Evolutionary conservation across 2,113 vertebrate species (phyloP).

Genomic region (Oxyura jamaicensis): DNA sequence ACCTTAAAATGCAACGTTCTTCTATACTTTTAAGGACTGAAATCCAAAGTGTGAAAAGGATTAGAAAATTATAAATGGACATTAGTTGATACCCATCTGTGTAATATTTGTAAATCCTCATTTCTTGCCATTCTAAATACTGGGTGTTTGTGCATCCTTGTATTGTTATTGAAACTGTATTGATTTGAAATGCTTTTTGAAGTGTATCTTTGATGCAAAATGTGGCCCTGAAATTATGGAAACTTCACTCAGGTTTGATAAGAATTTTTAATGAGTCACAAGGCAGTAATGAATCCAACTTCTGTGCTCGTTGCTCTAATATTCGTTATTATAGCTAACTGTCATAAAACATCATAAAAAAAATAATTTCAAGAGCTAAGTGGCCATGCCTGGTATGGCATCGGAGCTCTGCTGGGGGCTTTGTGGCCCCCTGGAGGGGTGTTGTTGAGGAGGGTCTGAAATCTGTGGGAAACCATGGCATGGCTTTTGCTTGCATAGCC

Average conservation of each 20-base stretch:
- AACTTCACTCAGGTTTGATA: conserved; percentile 30
- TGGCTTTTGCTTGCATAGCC: neutral
- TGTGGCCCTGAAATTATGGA: neutral
- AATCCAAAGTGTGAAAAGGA: neutral
- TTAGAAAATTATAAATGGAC: neutral
- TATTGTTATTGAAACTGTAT: conserved; percentile 6
- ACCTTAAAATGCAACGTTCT: conserved; percentile 1
- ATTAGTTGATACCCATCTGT: neutral
- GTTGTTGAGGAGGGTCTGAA: neutral
- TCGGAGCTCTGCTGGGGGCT: neutral
- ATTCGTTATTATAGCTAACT: neutral
- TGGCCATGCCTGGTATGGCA: neutral
- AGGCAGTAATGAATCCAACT: conserved; percentile 17
- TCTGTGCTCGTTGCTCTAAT: conserved; percentile 10
- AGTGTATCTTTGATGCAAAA: conserved; percentile 1
- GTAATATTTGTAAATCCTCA: neutral
- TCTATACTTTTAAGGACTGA: neutral
- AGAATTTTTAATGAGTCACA: conserved; percentile 41
- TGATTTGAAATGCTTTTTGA: conserved; percentile 43
- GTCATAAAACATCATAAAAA: neutral
- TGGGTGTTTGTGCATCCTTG: neutral
- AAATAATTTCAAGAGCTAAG: neutral
- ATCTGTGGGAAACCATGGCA: neutral
- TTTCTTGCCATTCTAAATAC: neutral
- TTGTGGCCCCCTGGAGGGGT: rapidly evolving